Conservation (phyloP, 2,888 invertebrate species). For the Ectemnius continuus region DNA sequence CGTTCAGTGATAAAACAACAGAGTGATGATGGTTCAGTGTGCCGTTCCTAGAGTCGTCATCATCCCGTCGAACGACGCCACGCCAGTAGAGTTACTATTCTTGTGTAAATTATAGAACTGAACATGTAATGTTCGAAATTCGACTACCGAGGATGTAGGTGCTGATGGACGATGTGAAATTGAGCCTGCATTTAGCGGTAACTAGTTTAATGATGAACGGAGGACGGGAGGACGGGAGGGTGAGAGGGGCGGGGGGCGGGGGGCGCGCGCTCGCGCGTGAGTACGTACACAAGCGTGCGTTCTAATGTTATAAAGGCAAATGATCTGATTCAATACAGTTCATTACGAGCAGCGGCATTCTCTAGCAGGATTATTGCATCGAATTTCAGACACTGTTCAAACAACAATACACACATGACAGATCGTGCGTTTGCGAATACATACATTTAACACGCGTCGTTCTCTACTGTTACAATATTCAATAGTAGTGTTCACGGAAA, state of each 20-base stretch:
- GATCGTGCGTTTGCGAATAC: constrained; percentile 63
- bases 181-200: constrained; percentile 64
- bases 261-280: no score
- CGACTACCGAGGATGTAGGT: constrained; percentile 16
- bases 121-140: constrained; percentile 34
- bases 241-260: no score
- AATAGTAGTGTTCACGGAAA: constrained; percentile 64
- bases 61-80: no score
- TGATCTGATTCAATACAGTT: constrained; percentile 32
- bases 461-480: constrained; percentile 68
- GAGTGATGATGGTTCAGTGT: no score
- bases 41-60: no score
- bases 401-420: constrained; percentile 67
- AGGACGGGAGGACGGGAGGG: no score
- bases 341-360: no score
- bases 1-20: no score
- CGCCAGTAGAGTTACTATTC: constrained; percentile 8
- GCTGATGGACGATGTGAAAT: constrained; percentile 38
- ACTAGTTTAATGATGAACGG: constrained; percentile 34
- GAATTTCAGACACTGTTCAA: constrained; percentile 39
- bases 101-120: constrained; percentile 16
- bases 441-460: constrained; percentile 52
- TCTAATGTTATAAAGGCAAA: constrained; percentile 62
- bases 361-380: no score
- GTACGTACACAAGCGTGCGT: no score